phyloP scores from a whole-genome alignment of 2,113 vertebrate genomes.

The Rousettus leschenaultii region DNA sequence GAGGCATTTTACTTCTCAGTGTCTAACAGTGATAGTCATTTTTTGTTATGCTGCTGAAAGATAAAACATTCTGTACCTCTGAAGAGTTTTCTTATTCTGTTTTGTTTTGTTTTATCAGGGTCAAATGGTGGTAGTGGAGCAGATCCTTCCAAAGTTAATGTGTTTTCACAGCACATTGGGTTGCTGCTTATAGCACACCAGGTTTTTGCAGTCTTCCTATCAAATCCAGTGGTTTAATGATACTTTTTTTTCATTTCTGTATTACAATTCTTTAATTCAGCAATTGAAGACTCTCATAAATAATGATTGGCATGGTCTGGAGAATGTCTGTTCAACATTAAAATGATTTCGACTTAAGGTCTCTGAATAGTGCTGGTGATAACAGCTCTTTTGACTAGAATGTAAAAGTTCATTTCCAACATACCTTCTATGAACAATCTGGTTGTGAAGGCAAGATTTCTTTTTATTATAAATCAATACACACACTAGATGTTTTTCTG shows the following conservation, averaged over 20 bases:
- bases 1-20: neutral
- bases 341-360: neutral
- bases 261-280: constrained; percentile 28
- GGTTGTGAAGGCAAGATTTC: neutral
- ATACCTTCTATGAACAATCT: neutral
- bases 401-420: neutral
- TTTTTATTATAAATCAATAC: constrained; percentile 14
- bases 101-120: neutral
- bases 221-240: constrained; percentile 22
- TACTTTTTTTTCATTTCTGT: neutral
- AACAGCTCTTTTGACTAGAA: neutral
- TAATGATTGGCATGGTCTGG: neutral
- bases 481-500: neutral
- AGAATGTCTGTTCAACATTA: neutral
- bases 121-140: neutral
- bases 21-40: neutral
- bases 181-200: neutral
- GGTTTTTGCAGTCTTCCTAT: neutral
- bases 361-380: neutral
- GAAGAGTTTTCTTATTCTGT: neutral
- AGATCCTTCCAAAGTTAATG: constrained; percentile 6
- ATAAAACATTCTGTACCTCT: constrained; percentile 5
- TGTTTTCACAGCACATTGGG: constrained; percentile 26
- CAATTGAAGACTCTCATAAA: constrained; percentile 29
- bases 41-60: neutral